A percentile compares a stretch with the other conserved stretches of the same genome.
These are phyloP conservation scores for Nasonia giraulti DNA, from an alignment of 1,140 invertebrate genomes.

Conservation along the genomic window DNA sequence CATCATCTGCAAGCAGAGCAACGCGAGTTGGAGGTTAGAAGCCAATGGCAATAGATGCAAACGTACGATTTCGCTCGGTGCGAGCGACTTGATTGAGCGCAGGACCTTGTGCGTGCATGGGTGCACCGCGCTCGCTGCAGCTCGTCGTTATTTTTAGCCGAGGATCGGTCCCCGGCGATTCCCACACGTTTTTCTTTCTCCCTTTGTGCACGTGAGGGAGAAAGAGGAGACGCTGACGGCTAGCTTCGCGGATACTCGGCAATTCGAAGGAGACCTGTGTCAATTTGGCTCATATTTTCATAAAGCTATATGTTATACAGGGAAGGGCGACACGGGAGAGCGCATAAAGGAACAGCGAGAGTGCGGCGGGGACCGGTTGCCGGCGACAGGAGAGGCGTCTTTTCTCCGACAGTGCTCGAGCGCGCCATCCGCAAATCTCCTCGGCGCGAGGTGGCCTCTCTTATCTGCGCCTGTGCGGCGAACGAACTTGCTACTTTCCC, in stretches of 20 bases:
- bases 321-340: slow-evolving; percentile 50
- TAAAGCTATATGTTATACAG: too few species aligned
- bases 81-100: slow-evolving; percentile 73
- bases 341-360: slow-evolving; percentile 72
- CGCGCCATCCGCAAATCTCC: slow-evolving; percentile 69
- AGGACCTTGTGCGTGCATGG: slow-evolving; percentile 44
- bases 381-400: slow-evolving; percentile 71
- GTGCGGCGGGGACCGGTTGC: slow-evolving; percentile 52
- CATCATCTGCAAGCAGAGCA: slow-evolving; percentile 68
- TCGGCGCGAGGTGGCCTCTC: too few species aligned
- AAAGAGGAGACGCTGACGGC: too few species aligned
- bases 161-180: slow-evolving; percentile 59
- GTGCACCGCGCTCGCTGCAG: slow-evolving; percentile 62
- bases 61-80: too few species aligned
- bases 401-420: slow-evolving; percentile 60
- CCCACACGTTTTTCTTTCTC: slow-evolving; percentile 64
- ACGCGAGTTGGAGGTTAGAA: neutral
- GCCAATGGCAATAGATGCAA: too few species aligned
- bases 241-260: too few species aligned
- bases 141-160: slow-evolving; percentile 72
- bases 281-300: too few species aligned
- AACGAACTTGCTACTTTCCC: slow-evolving; percentile 25
- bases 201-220: slow-evolving; percentile 10
- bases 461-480: neutral
- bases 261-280: too few species aligned